Evolutionary conservation across 2,888 invertebrate genomes (phyloP).

Genomic region (Amphipoea oculea): DNA sequence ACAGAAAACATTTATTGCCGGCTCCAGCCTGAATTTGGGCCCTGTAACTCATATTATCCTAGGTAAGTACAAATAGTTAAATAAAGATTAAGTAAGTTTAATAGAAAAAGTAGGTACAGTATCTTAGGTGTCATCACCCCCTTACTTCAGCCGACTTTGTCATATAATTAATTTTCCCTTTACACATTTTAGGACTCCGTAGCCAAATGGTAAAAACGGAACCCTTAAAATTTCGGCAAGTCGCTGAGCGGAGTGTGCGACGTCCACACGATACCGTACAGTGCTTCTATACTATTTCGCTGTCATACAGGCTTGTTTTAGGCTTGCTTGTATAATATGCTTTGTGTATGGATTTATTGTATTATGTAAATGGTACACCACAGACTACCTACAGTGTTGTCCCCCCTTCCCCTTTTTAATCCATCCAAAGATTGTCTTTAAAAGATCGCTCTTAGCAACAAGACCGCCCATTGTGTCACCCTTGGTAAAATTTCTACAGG

Average conservation of each 20-base stretch:
- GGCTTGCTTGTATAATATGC: neutral
- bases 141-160: neutral
- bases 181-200: neutral
- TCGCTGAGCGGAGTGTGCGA: neutral
- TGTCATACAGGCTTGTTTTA: neutral
- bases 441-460: neutral
- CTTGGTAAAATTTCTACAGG: neutral
- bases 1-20: conserved; percentile 71
- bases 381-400: neutral
- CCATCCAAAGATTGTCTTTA: neutral
- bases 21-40: conserved; percentile 81
- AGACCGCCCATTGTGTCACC: neutral
- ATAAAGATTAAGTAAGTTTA: neutral
- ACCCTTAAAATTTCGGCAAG: neutral
- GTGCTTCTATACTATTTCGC: too few relatives aligned
- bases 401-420: neutral
- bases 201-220: neutral
- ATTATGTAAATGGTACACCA: neutral
- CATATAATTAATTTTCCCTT: neutral
- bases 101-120: neutral
- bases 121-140: neutral
- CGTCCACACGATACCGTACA: too few relatives aligned
- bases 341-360: too few relatives aligned
- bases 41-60: conserved; percentile 76
- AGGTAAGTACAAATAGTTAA: conserved; percentile 58